These are phyloP conservation scores for Gorsachius magnificus DNA, from an alignment of 2,797 vertebrate species.

Conservation along the genomic window DNA sequence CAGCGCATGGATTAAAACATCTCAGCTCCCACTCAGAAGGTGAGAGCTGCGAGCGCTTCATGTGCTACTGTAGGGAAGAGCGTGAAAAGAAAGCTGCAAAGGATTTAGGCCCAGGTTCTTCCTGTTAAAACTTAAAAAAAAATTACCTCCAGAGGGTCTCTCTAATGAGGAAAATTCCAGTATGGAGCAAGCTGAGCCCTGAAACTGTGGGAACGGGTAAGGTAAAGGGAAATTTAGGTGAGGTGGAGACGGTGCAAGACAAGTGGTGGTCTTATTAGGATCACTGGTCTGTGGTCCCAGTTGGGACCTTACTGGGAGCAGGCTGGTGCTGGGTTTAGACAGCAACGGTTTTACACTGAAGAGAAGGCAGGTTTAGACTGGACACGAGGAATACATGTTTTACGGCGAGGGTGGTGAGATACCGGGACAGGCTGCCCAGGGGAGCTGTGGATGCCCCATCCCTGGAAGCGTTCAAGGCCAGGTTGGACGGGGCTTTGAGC, in stretches of 20 bases:
- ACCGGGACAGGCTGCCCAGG: accelerated
- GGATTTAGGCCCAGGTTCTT: not conserved
- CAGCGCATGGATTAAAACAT: accelerated
- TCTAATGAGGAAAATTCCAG: not conserved
- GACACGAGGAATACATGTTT: too few species aligned
- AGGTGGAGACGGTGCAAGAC: too few species aligned
- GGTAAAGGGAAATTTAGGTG: not conserved
- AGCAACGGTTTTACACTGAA: not conserved
- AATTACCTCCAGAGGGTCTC: not conserved
- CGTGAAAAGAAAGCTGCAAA: not conserved
- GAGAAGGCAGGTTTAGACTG: not conserved
- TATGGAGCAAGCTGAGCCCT: accelerated
- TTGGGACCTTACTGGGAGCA: accelerated
- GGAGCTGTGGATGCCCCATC: accelerated
- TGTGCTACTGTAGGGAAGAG: not conserved
- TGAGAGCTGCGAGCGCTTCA: not conserved
- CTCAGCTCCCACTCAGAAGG: not conserved
- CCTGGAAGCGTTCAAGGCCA: accelerated
- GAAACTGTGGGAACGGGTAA: not conserved
- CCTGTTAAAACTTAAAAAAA: not conserved
- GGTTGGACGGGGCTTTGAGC: accelerated
- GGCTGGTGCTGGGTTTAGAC: too few species aligned
- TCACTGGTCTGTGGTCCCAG: not conserved
- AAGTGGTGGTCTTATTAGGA: not conserved
- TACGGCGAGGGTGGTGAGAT: accelerated